Base-by-base conservation (phyloP, 2,888 invertebrate species). In the Julus scandinavius region DNA sequence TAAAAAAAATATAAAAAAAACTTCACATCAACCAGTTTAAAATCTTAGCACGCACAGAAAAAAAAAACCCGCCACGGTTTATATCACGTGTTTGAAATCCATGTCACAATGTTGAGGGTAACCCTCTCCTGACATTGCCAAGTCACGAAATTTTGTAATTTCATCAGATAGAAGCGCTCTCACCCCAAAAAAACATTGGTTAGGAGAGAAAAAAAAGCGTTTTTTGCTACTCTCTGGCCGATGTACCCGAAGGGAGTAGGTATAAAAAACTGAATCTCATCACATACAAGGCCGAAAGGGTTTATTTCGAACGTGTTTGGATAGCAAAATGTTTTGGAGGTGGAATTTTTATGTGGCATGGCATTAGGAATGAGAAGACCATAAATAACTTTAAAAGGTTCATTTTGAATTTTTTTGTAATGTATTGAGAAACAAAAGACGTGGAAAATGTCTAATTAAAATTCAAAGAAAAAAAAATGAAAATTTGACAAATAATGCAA, bases 41-140 rank as follows among this genome's bases (percentile, higher is more conserved):
- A 72, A 72, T 29, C 72, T 72, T 72, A 9, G 29, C 72, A 72
- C 72, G 72, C 72, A 72, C 72, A 29, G 29, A 72, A 72, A 72
- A 72, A 29, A 29, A 29, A 29, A 29, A 29, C 29, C 29, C 29
- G 20, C 63, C 63, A 63, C 72, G 72, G 29, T 72, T 72, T 29
- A 72, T 29, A 72, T n/a, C 72, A 72, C 72, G 72, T 72, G 72
- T 29, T 29, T 29, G 29, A 72, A 72, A 72, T 72, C 72, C 72
- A 29, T 72, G 72, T 72, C 72, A 72, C 72, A 72, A 29, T 72
- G 72, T 72, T 72, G 72, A 72, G 72, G 72, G 72, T 72, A 72
- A 72, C 72, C 72, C 72, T 29, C 72, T 72, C 72, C 72, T 29
- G 72, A 72, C 72, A 72, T 72, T 72, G 72, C 72, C n/a, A 63